Percentiles rank a stretch among this genome's conserved stretches.
Conservation (phyloP, 2,888 invertebrate species). For the Gari tellinella region DNA sequence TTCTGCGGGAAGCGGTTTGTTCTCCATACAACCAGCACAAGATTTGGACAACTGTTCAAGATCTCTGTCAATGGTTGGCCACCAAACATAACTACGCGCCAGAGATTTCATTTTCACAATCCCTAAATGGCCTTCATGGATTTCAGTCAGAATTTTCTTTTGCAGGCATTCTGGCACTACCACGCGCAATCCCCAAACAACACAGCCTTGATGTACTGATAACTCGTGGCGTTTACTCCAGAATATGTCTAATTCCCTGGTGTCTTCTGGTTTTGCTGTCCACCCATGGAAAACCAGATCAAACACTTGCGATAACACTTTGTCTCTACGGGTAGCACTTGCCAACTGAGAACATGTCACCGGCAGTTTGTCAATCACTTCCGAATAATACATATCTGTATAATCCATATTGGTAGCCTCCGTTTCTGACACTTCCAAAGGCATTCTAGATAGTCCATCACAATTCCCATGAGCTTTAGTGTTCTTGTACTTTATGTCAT, state of each 20-base stretch:
- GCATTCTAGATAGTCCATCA: constrained; percentile 48
- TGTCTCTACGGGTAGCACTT: constrained; percentile 32
- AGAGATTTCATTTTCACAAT: constrained; percentile 72
- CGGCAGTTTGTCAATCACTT: constrained; percentile 71
- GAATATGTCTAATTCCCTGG: constrained; percentile 23
- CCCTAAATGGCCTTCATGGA: constrained; percentile 75
- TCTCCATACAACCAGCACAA: constrained; percentile 34
- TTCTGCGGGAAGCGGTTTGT: constrained; percentile 55
- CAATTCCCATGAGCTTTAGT: constrained; percentile 54
- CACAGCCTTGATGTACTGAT: constrained; percentile 61
- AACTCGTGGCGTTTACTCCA: constrained; percentile 40
- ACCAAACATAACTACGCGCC: constrained; percentile 74
- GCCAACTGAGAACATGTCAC: constrained; percentile 24
- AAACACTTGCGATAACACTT: constrained; percentile 30
- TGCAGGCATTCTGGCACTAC: constrained; percentile 68
- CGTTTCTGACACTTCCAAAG: constrained; percentile 12
- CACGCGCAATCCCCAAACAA: constrained; percentile 66
- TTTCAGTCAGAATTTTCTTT: constrained; percentile 52
- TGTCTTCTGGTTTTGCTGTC: background rate
- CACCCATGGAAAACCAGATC: constrained; percentile 23
- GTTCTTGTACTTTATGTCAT: constrained; percentile 33
- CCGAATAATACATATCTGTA: constrained; percentile 22
- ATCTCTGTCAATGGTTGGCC: constrained; percentile 64
- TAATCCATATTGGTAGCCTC: constrained; percentile 7
- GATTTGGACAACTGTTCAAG: constrained; percentile 59